Evolutionary conservation across 2,113 vertebrate genomes (phyloP), one percentile per base, ranked within the genome.

Genomic region (Lophotis ruficrista): DNA sequence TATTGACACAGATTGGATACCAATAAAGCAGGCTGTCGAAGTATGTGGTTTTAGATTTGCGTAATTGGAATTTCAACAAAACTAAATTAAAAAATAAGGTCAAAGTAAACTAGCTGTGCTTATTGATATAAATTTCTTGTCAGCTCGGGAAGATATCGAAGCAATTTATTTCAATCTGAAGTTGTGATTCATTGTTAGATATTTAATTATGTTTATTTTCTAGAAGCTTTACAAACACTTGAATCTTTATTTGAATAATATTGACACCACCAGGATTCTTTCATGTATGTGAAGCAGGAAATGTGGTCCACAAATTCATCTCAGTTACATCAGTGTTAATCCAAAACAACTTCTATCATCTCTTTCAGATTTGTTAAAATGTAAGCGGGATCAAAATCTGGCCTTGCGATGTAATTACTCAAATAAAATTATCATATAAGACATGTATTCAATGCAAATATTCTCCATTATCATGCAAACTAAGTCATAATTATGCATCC

Each of bases 101-200:
- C 69, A 84, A 94, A 93, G 41, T 79, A 66, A 95, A 78, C 56
- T 30, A 27, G 5, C 91, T 89, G 14, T 94, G 20, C 48, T 89
- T 92, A 96, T 93, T 79, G 81, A 84, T 87, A 89, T 57, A 79
- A 94, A 92, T 87, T 93, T 87, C 27, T 43, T 69, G 45, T 82
- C 31, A 12, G 30, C 43, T 80, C 50, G 61, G 31, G n/a, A 85
- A 72, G 57, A 91, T 96, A 93, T 83, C 90, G 89, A 90, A 93
- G 73, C 61, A 76, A 91, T 92, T 82, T 61, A 69, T 95, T 96
- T 91, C 53, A 82, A 79, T 94, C 48, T 93, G 7, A 87, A 69
- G 38, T 72, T 89, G 48, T 71, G 70, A 76, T 89, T 95, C 62
- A 50, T 48, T 43, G 61, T 65, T 85, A 91, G 45, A 53, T 75